These are phyloP conservation scores for Parauchenoglanis punctatus DNA, from an alignment of 2,797 vertebrate species.

Conservation along the genomic window DNA sequence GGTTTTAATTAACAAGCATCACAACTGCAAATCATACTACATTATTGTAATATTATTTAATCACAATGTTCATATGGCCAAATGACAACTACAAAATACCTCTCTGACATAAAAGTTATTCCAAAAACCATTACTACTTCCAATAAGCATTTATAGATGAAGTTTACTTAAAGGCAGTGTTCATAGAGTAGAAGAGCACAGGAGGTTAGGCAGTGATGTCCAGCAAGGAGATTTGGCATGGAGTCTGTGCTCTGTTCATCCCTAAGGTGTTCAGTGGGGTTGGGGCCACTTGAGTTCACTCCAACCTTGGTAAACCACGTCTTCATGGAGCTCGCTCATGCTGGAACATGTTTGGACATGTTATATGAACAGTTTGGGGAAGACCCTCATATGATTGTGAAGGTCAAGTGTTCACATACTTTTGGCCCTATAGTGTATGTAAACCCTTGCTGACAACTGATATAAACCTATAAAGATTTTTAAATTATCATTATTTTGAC, in stretches of 20 bases:
- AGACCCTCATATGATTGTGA: not conserved
- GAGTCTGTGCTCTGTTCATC: not conserved
- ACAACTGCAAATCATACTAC: not conserved
- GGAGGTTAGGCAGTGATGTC: too few species aligned
- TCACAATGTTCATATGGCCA: not conserved
- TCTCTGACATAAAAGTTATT: not conserved
- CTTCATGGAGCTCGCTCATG: too few species aligned
- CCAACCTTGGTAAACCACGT: too few species aligned
- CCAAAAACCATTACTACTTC: not conserved
- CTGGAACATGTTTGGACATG: too few species aligned
- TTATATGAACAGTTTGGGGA: not conserved
- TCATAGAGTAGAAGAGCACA: not conserved
- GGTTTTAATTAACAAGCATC: not conserved
- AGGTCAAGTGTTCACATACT: not conserved
- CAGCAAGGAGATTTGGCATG: too few species aligned
- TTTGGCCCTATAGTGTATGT: not conserved
- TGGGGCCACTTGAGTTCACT: too few species aligned
- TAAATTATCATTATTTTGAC: not conserved
- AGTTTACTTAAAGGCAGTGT: not conserved
- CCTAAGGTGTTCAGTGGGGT: too few species aligned
- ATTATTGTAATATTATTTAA: not conserved
- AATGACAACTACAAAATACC: not conserved
- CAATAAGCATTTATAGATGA: not conserved
- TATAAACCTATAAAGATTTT: not conserved
- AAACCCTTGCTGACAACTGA: too few species aligned